Evolutionary conservation across 2,113 vertebrate species (phyloP), one percentile per base, ranked within the genome.

Genomic region (Poeciliopsis retropinna): DNA sequence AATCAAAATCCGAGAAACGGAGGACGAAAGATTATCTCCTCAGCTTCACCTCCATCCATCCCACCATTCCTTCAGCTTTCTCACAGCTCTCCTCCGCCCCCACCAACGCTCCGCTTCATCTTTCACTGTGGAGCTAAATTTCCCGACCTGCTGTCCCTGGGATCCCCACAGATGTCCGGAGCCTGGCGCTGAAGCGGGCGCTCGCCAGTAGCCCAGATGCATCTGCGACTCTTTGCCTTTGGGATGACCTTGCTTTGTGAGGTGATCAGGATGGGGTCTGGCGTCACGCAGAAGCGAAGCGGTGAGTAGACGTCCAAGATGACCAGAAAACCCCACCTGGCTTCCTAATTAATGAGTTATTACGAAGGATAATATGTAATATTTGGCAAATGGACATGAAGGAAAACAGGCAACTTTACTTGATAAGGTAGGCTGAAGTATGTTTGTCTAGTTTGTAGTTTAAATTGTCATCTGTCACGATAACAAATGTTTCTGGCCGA

Each of bases 181-280:
- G 87, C 86, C 87, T 68, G 79, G 86, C 87, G 61, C 76, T 88
- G 88, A 91, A 71, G 76, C 60, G 82, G 87, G 88, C 71, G 84
- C 81, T 82, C 31, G 82, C 87, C 85, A 76, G 88, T 80, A 85
- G 92, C 90, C 87, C 89, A 94, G 93, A 94, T 94, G 93, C 91
- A 89, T 92, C 85, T 88, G 88, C 88, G 79, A 91, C 85, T 92
- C 72, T 71, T 91, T 75, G 78, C 88, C 84, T 68, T 92, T 79
- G 84, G 88, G 82, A 87, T 92, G 57, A 85, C 87, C 51, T 84
- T 93, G 76, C 57, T 94, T 34, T 93, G 86, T 77, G 87, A 90
- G 78, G 85, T 86, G 81, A 83, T 92, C 63, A 87, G 85, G 85
- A 87, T 86, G 82, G 89, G 83, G 29, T 76, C 85, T 0, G 71